Percentiles rank a stretch among this genome's conserved stretches.
phyloP scores from a whole-genome alignment of 2,113 vertebrate species.

The Mormoops blainvillei region DNA sequence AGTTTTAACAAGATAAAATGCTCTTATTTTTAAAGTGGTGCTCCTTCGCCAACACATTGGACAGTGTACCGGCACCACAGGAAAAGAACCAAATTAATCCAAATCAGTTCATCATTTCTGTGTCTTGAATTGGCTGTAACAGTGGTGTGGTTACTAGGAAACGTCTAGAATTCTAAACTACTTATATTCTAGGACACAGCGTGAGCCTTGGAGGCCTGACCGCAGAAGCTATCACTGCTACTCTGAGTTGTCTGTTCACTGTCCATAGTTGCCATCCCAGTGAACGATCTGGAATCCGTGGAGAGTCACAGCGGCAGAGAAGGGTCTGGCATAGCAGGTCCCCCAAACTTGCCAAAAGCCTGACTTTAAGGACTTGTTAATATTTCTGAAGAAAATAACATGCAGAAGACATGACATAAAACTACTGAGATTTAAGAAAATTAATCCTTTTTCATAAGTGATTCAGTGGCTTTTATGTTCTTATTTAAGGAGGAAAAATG shows the following conservation, averaged over 20 bases:
- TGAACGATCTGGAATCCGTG: background rate
- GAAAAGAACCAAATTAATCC: background rate
- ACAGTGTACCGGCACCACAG: background rate
- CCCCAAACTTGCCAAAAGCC: background rate
- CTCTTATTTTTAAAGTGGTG: background rate
- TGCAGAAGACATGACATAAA: background rate
- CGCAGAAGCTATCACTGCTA: background rate
- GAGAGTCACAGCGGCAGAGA: background rate
- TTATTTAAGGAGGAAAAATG: background rate
- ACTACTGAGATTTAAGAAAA: background rate
- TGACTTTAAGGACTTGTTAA: background rate
- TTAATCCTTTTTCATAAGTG: background rate
- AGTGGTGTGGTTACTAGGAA: background rate
- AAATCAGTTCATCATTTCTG: background rate
- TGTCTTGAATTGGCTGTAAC: background rate
- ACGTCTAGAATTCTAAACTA: background rate
- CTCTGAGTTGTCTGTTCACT: background rate
- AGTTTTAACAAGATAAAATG: background rate
- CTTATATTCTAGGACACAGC: background rate
- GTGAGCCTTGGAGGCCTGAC: background rate
- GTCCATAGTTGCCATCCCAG: background rate
- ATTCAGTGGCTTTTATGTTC: background rate
- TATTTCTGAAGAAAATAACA: background rate
- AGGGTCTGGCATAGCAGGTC: background rate
- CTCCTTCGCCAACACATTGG: background rate